Evolutionary conservation across 2,888 invertebrate species (phyloP).

Genomic region (Andricus quercusramuli): DNA sequence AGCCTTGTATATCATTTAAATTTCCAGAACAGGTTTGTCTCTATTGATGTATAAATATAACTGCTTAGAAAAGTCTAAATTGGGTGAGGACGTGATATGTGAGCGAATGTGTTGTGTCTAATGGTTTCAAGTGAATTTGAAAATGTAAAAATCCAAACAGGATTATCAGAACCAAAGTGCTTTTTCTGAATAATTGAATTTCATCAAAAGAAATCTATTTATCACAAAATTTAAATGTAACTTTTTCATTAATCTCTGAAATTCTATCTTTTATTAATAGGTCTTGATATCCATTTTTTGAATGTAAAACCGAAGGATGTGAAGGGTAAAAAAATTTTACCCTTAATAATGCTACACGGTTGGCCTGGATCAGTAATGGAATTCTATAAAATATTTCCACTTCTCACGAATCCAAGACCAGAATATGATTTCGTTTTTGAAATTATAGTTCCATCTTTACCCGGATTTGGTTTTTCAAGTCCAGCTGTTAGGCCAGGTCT

Average conservation of each 20-base stretch:
- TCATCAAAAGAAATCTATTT: no score
- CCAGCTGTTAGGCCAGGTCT: constrained; percentile 83
- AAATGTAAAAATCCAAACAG: no score
- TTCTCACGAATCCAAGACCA: constrained; percentile 81
- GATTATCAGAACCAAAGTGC: no score
- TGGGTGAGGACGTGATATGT: no score
- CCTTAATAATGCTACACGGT: constrained; percentile 89
- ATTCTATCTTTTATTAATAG: constrained; percentile 61
- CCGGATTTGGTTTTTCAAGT: constrained; percentile 80
- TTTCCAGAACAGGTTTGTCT: no score
- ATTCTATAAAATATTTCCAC: constrained; percentile 88
- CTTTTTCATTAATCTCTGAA: not conserved
- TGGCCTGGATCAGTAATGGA: constrained; percentile 94
- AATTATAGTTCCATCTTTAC: constrained; percentile 79
- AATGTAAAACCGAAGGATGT: constrained; percentile 81
- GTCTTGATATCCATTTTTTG: constrained; percentile 84
- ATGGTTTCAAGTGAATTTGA: no score
- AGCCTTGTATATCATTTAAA: no score
- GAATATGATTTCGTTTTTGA: constrained; percentile 84
- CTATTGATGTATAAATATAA: no score
- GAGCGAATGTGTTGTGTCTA: no score
- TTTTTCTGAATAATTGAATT: no score
- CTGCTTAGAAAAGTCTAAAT: no score
- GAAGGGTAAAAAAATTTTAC: constrained; percentile 78
- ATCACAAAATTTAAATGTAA: no score